A percentile compares a stretch with the other conserved stretches of the same genome.
phyloP scores from a whole-genome alignment of 2,888 invertebrate genomes.

The Drosophila anomalipes region DNA sequence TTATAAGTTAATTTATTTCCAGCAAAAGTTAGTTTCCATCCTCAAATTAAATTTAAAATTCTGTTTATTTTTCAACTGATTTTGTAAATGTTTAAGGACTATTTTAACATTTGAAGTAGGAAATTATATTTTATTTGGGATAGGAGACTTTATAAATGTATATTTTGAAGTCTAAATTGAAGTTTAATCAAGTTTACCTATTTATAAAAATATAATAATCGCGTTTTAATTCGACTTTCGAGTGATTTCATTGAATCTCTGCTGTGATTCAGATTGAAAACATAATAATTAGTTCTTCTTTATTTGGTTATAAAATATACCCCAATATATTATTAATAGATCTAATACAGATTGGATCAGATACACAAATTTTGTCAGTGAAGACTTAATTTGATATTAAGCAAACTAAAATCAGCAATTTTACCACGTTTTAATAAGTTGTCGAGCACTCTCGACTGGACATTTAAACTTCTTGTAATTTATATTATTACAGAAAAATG shows the following conservation, averaged over 20 bases:
- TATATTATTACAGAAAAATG: not conserved
- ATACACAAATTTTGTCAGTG: not conserved
- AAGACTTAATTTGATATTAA: not conserved
- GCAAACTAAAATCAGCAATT: not conserved
- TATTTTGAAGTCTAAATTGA: fast-evolving
- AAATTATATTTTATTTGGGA: not conserved
- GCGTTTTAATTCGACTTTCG: not conserved
- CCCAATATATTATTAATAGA: not conserved
- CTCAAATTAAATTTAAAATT: not conserved
- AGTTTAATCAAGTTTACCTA: fast-evolving
- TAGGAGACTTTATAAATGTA: not conserved
- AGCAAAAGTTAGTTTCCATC: not conserved
- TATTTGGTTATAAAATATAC: not conserved
- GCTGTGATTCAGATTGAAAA: not conserved
- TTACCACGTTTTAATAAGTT: fast-evolving
- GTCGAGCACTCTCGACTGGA: not conserved
- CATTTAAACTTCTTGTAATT: fast-evolving
- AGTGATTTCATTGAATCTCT: not conserved
- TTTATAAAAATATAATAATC: not conserved
- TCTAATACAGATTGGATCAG: not conserved
- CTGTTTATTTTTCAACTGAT: not conserved
- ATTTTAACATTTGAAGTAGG: not conserved
- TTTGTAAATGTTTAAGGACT: fast-evolving
- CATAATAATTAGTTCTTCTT: not conserved
- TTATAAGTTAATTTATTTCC: not conserved